These are phyloP conservation scores for Ictalurus furcatus DNA, from an alignment of 2,113 vertebrate genomes.

Conservation along the genomic window DNA sequence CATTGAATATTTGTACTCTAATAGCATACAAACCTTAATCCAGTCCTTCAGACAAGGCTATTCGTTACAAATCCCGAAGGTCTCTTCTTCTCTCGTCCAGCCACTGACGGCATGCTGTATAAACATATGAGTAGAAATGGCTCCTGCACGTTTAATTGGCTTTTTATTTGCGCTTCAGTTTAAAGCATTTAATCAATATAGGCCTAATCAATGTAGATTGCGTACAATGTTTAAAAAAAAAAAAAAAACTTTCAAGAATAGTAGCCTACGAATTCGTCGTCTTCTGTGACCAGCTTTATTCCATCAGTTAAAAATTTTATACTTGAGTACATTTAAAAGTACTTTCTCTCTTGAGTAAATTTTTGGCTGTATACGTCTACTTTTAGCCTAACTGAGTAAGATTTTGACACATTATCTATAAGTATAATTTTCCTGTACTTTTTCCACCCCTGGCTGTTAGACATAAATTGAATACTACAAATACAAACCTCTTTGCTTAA, in stretches of 20 bases:
- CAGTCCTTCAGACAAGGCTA: neutral
- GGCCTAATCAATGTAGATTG: neutral
- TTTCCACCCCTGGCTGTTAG: neutral
- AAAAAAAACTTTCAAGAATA: neutral
- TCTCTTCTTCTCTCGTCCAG: neutral
- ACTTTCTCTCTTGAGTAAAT: neutral
- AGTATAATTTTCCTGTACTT: neutral
- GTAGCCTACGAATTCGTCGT: neutral
- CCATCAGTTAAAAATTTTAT: neutral
- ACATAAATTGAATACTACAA: neutral
- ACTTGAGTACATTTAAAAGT: neutral
- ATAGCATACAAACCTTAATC: neutral
- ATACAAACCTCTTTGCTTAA: neutral
- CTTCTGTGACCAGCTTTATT: neutral
- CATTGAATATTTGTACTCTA: neutral
- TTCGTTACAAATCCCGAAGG: neutral
- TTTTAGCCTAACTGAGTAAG: neutral
- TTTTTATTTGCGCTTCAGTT: neutral
- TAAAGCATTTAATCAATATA: neutral
- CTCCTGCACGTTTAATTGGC: neutral
- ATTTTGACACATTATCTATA: neutral
- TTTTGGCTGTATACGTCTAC: neutral
- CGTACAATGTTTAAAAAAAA: neutral
- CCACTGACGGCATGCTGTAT: neutral
- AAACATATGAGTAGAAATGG: neutral